These are phyloP conservation scores for Nycticebus coucang DNA, from an alignment of 2,113 vertebrate genomes.

Conservation along the genomic window DNA sequence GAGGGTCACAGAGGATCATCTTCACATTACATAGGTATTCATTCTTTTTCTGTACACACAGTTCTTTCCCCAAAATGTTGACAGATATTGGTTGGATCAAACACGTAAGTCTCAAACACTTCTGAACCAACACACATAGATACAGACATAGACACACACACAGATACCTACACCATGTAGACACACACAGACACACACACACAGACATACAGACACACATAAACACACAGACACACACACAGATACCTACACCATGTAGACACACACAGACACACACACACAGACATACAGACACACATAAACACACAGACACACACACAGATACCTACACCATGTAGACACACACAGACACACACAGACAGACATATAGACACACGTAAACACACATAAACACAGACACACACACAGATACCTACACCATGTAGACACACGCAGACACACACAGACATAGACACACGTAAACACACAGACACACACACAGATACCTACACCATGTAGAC, in stretches of 20 bases:
- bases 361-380: neutral
- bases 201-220: neutral
- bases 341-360: neutral
- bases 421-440: too few species aligned
- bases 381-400: neutral
- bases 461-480: neutral
- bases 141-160: neutral
- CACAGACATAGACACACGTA: too few species aligned
- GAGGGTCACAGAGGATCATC: neutral
- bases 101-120: neutral
- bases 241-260: neutral
- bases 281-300: neutral
- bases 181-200: neutral
- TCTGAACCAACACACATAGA: neutral
- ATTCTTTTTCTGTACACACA: accelerated
- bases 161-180: neutral
- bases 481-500: neutral
- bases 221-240: neutral
- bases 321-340: neutral
- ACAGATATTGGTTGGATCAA: neutral
- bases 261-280: neutral
- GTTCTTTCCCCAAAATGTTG: neutral
- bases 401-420: neutral
- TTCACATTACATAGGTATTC: neutral
- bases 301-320: neutral